Conservation (phyloP, 2,797 vertebrate genomes). For the Epinephelus awoara region DNA sequence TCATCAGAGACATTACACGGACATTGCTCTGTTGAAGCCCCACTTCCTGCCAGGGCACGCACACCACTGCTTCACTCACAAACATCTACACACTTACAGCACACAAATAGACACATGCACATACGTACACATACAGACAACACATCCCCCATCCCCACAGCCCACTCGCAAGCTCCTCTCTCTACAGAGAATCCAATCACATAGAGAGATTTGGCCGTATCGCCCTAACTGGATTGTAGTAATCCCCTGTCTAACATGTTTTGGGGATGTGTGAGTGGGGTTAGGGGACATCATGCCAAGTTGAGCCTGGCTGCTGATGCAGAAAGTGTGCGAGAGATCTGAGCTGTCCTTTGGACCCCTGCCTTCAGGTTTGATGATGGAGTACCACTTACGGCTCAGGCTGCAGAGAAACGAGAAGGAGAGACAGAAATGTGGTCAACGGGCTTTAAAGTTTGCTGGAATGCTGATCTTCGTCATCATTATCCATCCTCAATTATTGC, state of each 20-base stretch:
- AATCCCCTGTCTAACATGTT: conserved; percentile 84
- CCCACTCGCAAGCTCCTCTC: conserved; percentile 66
- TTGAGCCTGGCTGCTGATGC: conserved; percentile 75
- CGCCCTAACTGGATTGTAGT: conserved; percentile 85
- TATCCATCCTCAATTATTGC: conserved; percentile 36
- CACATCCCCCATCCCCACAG: conserved; percentile 46
- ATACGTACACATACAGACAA: conserved; percentile 40
- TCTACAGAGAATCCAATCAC: conserved; percentile 81
- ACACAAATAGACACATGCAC: conserved; percentile 24
- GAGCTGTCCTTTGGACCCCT: conserved; percentile 72
- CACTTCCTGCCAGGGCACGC: conserved; percentile 52
- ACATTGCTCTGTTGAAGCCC: conserved; percentile 56
- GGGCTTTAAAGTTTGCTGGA: conserved; percentile 29
- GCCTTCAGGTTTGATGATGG: conserved; percentile 71
- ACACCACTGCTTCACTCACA: conserved; percentile 54
- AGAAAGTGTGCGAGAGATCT: conserved; percentile 72
- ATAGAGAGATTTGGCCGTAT: conserved; percentile 82
- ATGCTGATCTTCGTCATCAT: conserved; percentile 19
- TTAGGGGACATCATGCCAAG: conserved; percentile 80
- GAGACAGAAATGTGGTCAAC: conserved; percentile 29
- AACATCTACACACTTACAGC: conserved; percentile 20
- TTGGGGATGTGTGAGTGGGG: conserved; percentile 81
- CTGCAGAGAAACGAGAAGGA: conserved; percentile 8
- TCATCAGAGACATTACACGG: conserved; percentile 72
- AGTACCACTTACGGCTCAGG: conserved; percentile 53